A percentile compares a stretch with the other conserved stretches of the same genome.
phyloP scores from a whole-genome alignment of 2,888 invertebrate genomes.

The Empis stercorea region DNA sequence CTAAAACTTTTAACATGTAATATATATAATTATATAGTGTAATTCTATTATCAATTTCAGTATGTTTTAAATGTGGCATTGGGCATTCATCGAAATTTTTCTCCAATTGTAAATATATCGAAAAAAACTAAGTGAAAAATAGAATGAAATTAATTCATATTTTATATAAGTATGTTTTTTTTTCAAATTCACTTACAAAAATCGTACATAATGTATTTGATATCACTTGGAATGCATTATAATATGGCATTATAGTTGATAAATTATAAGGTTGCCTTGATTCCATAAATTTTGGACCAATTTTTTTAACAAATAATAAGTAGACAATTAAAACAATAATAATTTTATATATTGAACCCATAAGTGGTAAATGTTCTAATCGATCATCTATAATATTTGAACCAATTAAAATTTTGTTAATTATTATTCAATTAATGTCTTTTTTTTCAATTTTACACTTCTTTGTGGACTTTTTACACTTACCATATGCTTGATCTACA shows the following conservation, averaged over 20 bases:
- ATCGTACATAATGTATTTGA: constrained; percentile 13
- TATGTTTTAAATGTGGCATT: no score
- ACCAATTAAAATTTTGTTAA: no score
- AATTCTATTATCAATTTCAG: not conserved
- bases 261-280: constrained; percentile 48
- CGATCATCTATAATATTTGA: constrained; percentile 54
- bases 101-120: no score
- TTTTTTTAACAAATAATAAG: constrained; percentile 49
- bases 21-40: constrained; percentile 43
- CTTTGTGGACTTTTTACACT: no score
- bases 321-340: constrained; percentile 45
- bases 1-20: constrained; percentile 46
- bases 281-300: constrained; percentile 59
- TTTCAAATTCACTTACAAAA: no score
- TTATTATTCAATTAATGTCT: no score
- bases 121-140: no score
- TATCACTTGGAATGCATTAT: constrained; percentile 52
- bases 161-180: no score
- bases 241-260: constrained; percentile 46
- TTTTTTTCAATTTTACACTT: no score
- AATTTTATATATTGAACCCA: constrained; percentile 49
- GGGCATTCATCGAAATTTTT: no score
- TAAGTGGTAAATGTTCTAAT: constrained; percentile 49
- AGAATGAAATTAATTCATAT: no score
- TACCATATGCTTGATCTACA: no score